Evolutionary conservation across 2,113 vertebrate genomes (phyloP), one percentile per base, ranked within the genome.

Genomic region (Arvicanthis niloticus): DNA sequence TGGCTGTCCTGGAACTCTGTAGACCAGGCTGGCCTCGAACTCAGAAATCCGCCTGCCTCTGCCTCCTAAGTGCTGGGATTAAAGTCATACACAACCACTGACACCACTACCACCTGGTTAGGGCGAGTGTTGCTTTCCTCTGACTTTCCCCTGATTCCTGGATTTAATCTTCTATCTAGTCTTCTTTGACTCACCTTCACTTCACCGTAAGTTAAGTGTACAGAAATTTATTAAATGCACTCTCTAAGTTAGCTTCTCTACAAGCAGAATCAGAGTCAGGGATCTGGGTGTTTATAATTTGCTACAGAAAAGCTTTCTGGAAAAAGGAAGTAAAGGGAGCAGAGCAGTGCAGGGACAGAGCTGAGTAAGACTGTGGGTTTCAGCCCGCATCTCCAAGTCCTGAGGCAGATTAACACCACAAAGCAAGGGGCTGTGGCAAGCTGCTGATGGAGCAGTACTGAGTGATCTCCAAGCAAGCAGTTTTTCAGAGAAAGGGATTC

Each of bases 131-230:
- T 62, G 42, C n/a, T 17, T 10, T 84, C 34, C 37, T 40, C 53
- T 80, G 53, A 48, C 37, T 89, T 37, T 95, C 95, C 70, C 24
- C 37, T 89, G 67, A 91, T 75, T 81, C 67, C 89, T 67, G 45
- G 67, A 45, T 34, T 91, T 95, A 65, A 48, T 91, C 82, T 91
- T 91, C 94, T 45, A 51, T 67, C 45, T 80, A 75, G 93, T 90
- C 56, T 45, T 90, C 56, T 45, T 82, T 87, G 40, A 60, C 5
- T 96, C 42, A 26, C 16, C 48, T 70, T 89, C 78, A 96, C 75
- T 90, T 75, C 48, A 89, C 62, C 9, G 17, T 67, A 73, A 34
- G 37, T 58, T 53, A 67, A 70, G 67, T 89, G 65, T 89, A 22
- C 65, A 87, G 37, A 89, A 87, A 80, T 67, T 67, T 26, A 67